These are phyloP conservation scores for Druceiella hillmani DNA, from an alignment of 2,888 invertebrate genomes.

Conservation along the genomic window DNA sequence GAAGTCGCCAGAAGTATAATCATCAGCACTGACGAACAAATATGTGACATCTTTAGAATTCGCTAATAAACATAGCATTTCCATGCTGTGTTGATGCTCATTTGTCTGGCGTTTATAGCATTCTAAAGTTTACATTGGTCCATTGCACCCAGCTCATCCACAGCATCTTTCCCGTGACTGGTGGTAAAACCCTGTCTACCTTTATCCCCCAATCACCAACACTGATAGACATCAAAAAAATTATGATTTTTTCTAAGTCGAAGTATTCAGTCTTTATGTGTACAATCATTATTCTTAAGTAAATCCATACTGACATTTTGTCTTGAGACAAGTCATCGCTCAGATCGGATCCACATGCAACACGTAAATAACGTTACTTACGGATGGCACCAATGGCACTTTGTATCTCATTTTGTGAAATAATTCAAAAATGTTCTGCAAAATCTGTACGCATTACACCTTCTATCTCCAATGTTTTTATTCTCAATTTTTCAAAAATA, in stretches of 20 bases:
- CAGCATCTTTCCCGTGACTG: background rate
- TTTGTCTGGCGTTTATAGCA: background rate
- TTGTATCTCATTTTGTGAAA: background rate
- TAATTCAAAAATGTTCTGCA: background rate
- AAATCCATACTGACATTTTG: background rate
- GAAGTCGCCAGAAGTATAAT: background rate
- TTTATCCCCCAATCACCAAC: background rate
- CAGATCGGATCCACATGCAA: background rate
- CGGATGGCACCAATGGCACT: constrained; percentile 1
- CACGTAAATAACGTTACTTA: background rate
- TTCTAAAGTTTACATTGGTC: background rate
- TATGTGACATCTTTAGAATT: background rate
- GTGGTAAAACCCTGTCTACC: background rate
- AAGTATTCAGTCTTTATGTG: background rate
- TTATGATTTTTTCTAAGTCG: background rate
- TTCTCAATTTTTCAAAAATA: no score
- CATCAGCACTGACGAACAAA: constrained; percentile 1
- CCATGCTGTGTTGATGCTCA: background rate
- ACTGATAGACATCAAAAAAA: no score
- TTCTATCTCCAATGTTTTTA: no score
- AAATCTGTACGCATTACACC: no score
- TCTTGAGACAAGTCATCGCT: background rate
- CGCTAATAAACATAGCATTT: background rate
- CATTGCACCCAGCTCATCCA: background rate
- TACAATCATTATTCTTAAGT: background rate